Conservation (phyloP, 2,888 invertebrate genomes). For the Thumatha senex region DNA sequence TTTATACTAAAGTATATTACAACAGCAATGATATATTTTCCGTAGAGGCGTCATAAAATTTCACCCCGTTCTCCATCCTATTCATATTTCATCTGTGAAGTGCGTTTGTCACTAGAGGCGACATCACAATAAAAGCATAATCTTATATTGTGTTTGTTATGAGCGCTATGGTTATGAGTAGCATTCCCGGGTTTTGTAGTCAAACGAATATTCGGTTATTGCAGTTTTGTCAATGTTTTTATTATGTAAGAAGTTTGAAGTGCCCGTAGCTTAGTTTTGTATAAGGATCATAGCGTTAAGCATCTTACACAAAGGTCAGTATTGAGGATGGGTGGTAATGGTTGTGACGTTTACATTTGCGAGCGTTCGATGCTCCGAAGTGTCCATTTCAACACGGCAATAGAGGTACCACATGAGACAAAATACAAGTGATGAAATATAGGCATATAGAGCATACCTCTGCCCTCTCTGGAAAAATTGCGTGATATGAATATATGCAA, state of each 20-base stretch:
- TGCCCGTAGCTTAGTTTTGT: no score
- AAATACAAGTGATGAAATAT: no score
- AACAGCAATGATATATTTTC: conserved; percentile 40
- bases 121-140: conserved; percentile 24
- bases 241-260: neutral
- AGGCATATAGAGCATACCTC: no score
- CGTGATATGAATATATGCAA: no score
- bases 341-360: no score
- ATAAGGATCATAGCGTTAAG: no score
- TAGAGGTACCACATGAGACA: no score
- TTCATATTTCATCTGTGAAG: conserved; percentile 47
- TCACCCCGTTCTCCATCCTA: conserved; percentile 37
- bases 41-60: conserved; percentile 40
- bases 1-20: conserved; percentile 39
- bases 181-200: neutral
- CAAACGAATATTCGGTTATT: conserved; percentile 1
- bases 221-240: conserved; percentile 1
- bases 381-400: no score
- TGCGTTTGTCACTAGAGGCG: conserved; percentile 38
- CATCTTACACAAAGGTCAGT: no score
- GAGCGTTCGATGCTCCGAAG: no score
- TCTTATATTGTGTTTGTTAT: conserved; percentile 6
- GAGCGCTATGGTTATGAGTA: conserved; percentile 2
- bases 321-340: no score
- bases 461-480: no score